Evolutionary conservation across 2,797 vertebrate species (phyloP), one percentile per base, ranked within the genome.

Genomic region (Potorous gilbertii): DNA sequence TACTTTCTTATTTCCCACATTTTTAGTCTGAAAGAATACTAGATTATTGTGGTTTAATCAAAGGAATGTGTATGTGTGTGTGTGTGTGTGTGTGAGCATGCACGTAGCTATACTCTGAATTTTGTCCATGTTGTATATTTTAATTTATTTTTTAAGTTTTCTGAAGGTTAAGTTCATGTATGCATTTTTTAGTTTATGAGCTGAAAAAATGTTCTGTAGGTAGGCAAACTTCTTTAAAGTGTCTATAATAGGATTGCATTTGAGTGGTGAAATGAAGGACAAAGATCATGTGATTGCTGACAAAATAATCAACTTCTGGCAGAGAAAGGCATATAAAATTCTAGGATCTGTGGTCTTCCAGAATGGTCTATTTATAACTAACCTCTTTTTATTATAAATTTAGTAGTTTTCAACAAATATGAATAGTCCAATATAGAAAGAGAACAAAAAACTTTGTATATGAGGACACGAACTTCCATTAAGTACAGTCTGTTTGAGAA

Each of bases 31-130:
- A 40, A 52, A 62, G 46, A 3, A 95, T 91, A 94, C 52, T 46
- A 52, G 31, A 93, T 93, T 95, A 46, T 46, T 81, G 40, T 96
- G 54, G 91, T 93, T 96, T 91, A 56, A 31, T 13, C 29, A 91
- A 31, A 59, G 91, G 81, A 96, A 93, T 5, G 1, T 62, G 59
- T 74, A 1, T n/a, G 16, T 31, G 57, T 59, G 59, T 40, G n/a
- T 81, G 16, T n/a, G 34, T 18, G 16, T 4, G 6, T 40, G 34
- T 40, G 31, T 56, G 56, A 8, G 2, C 56, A 57, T 11, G 28
- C 4, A 5, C 5, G 31, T 12, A 13, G 8, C 59, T 34, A 40
- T 46, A 46, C 9, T 81, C 74, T 81, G n/a, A 4, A 81, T 46
- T 81, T 81, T 46, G 18, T 27, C 40, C 40, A 81, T 46, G 21